A percentile compares a stretch with the other conserved stretches of the same genome.
These are phyloP conservation scores for Prolemur simus DNA, from an alignment of 2,113 vertebrate species.

Conservation along the genomic window DNA sequence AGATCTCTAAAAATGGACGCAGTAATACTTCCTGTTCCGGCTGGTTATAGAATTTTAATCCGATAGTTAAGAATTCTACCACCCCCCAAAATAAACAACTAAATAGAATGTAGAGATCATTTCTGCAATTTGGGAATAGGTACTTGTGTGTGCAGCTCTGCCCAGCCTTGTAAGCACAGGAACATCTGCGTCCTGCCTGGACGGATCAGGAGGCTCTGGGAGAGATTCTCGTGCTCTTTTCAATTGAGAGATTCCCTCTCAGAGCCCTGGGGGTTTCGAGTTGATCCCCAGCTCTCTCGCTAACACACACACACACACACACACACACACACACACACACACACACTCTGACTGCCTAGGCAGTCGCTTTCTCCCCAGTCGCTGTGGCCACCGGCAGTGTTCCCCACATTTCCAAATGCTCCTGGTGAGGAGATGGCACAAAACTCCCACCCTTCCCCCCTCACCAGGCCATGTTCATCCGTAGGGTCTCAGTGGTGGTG, in stretches of 20 bases:
- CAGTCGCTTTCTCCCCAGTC: not conserved
- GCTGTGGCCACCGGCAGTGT: not conserved
- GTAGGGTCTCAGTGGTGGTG: not conserved
- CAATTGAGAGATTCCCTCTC: not conserved
- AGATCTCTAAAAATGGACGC: not conserved
- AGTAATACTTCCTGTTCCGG: not conserved
- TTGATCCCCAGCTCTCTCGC: not conserved
- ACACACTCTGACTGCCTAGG: too few relatives aligned
- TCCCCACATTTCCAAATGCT: not conserved
- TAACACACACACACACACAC: too few relatives aligned
- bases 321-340: too few relatives aligned
- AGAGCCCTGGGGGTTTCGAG: not conserved
- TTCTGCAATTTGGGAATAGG: not conserved
- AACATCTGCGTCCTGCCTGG: not conserved
- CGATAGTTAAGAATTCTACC: not conserved
- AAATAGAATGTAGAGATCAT: not conserved
- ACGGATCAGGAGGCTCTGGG: not conserved
- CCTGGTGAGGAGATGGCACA: not conserved
- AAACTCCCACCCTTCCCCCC: rapidly evolving
- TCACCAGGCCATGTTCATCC: rapidly evolving
- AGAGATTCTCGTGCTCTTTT: not conserved
- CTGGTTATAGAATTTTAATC: not conserved
- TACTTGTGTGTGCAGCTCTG: not conserved
- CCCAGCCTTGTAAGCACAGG: not conserved
- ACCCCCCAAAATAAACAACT: not conserved